Percentiles rank a stretch among this genome's conserved stretches.
These are phyloP conservation scores for Periparus ater DNA, from an alignment of 2,797 vertebrate species.

Conservation along the genomic window DNA sequence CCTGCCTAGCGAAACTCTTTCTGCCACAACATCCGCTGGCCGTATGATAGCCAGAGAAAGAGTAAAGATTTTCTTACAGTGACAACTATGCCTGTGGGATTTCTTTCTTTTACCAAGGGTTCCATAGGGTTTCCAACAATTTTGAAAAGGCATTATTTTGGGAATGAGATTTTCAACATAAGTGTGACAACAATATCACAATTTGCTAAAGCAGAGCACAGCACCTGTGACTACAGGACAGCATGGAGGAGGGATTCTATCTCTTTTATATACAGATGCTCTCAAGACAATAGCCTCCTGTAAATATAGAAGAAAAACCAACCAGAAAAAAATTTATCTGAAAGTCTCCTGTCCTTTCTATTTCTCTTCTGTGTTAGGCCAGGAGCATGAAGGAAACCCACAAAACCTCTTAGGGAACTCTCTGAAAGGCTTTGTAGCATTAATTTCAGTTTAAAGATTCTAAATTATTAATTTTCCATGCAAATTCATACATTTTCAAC, in stretches of 20 bases:
- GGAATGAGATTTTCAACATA: neutral
- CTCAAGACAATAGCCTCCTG: neutral
- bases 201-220: neutral
- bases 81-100: neutral
- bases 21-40: neutral
- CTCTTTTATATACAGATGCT: neutral
- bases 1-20: neutral
- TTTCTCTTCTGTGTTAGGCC: neutral
- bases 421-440: neutral
- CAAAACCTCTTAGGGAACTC: neutral
- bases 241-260: neutral
- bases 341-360: neutral
- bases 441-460: neutral
- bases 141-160: neutral
- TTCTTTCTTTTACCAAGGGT: neutral
- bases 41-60: rapidly evolving
- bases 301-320: neutral
- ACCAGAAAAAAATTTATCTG: neutral
- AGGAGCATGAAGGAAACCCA: neutral
- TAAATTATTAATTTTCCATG: neutral
- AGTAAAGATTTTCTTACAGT: neutral
- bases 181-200: neutral
- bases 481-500: neutral
- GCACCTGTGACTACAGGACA: neutral
- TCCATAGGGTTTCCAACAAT: neutral